A percentile compares a stretch with the other conserved stretches of the same genome.
Evolutionary conservation across 2,797 vertebrate genomes (phyloP).

Genomic region (Liasis olivaceus): DNA sequence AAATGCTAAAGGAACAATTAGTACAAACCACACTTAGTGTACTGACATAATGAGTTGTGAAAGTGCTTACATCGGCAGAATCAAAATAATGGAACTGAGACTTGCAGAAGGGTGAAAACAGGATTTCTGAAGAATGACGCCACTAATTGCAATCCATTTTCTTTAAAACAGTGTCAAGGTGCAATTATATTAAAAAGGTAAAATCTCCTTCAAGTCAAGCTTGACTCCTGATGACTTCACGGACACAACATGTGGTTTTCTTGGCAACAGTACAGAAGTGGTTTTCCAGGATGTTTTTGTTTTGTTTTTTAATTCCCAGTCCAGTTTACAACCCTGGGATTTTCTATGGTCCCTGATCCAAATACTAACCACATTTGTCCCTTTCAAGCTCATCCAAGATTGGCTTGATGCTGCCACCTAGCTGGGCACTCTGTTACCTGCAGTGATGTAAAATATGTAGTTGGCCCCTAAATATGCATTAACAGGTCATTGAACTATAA

Average conservation of each 20-base stretch:
- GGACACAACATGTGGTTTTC: not conserved
- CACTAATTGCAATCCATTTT: not conserved
- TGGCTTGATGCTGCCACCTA: too few relatives aligned
- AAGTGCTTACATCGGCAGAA: not conserved
- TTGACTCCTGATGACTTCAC: not conserved
- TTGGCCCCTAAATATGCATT: not conserved
- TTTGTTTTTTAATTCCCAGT: too few relatives aligned
- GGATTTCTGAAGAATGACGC: not conserved
- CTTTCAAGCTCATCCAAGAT: too few relatives aligned
- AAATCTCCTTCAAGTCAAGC: not conserved
- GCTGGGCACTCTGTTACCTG: too few relatives aligned
- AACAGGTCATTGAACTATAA: not conserved
- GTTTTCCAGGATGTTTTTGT: too few relatives aligned
- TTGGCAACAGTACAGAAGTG: not conserved
- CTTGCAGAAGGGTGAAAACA: not conserved
- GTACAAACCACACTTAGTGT: not conserved
- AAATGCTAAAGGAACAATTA: not conserved
- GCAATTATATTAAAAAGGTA: not conserved
- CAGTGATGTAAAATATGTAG: not conserved
- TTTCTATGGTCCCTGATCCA: too few relatives aligned
- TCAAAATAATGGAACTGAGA: not conserved
- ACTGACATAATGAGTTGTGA: not conserved
- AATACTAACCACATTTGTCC: too few relatives aligned
- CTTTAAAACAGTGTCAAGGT: not conserved
- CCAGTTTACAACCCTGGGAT: too few relatives aligned